Percentiles rank a stretch among this genome's conserved stretches.
Evolutionary conservation across 2,113 vertebrate species (phyloP).

Genomic region (Callithrix jacchus): DNA sequence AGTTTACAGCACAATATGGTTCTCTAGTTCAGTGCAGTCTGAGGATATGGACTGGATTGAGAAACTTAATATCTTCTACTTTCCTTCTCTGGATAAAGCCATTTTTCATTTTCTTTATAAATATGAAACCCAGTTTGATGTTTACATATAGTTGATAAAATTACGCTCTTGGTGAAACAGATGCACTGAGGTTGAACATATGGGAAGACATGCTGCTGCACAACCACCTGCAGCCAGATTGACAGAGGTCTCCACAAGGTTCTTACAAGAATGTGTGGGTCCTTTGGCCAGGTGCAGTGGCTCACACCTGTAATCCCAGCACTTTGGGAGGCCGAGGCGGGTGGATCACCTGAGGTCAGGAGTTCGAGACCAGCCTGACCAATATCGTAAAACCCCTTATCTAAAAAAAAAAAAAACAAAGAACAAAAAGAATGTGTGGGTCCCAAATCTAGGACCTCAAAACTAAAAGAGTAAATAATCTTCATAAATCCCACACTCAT

Average conservation of each 20-base stretch:
- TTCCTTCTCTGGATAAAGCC: not conserved
- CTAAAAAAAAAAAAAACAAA: no score
- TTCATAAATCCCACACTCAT: not conserved
- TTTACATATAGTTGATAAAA: not conserved
- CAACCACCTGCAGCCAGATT: not conserved
- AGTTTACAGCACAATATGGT: not conserved
- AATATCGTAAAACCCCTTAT: no score
- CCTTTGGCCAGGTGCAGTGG: no score
- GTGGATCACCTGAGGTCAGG: no score
- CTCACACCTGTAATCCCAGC: no score
- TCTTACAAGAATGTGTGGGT: not conserved
- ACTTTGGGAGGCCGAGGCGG: no score
- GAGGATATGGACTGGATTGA: not conserved
- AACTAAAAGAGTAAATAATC: not conserved
- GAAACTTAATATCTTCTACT: not conserved
- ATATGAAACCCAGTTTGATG: not conserved
- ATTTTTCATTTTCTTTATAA: not conserved
- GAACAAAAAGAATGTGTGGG: not conserved
- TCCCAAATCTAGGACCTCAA: not conserved
- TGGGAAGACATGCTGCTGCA: not conserved
- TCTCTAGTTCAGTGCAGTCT: not conserved
- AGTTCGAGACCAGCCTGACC: no score
- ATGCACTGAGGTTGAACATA: not conserved
- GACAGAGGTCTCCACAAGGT: not conserved
- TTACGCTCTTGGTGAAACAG: not conserved